Percentiles rank a stretch among this genome's conserved stretches.
phyloP scores from a whole-genome alignment of 2,888 invertebrate genomes.

The Chrysolina oricalcia region DNA sequence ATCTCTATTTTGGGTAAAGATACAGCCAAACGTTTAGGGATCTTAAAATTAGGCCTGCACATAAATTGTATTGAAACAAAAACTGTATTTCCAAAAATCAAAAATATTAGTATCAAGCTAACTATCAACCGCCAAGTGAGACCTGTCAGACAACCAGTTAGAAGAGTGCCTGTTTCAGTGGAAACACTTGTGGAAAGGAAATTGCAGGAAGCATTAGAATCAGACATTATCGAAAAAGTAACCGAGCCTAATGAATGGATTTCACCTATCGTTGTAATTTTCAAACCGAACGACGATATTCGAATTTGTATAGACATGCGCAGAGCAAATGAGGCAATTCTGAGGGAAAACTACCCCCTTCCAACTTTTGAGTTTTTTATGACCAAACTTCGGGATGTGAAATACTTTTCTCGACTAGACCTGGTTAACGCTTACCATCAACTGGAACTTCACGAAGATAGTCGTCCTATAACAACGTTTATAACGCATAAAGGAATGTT shows the following conservation, averaged over 20 bases:
- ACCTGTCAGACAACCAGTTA: slow-evolving; percentile 48
- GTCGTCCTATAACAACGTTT: slow-evolving; percentile 33
- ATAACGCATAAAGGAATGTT: slow-evolving; percentile 33
- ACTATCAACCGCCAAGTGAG: slow-evolving; percentile 47
- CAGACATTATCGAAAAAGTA: slow-evolving; percentile 65
- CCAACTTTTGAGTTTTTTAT: slow-evolving; percentile 56
- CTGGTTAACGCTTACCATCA: slow-evolving; percentile 30
- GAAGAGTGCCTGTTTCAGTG: slow-evolving; percentile 46
- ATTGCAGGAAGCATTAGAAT: slow-evolving; percentile 49
- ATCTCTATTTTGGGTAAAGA: too few relatives aligned
- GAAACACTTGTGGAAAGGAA: slow-evolving; percentile 47
- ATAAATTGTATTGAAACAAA: too few relatives aligned
- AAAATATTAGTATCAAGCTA: too few relatives aligned
- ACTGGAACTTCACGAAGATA: slow-evolving; percentile 14
- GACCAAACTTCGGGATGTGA: slow-evolving; percentile 57
- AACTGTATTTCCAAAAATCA: too few relatives aligned
- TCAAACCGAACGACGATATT: slow-evolving; percentile 55
- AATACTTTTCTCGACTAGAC: slow-evolving; percentile 36
- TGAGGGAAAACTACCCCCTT: slow-evolving; percentile 54
- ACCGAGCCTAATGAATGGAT: slow-evolving; percentile 62
- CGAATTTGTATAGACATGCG: slow-evolving; percentile 65
- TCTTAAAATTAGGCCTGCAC: too few relatives aligned
- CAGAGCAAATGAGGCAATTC: slow-evolving; percentile 62
- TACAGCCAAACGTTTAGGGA: too few relatives aligned
- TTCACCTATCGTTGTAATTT: slow-evolving; percentile 63